Conservation (phyloP, 1,140 invertebrate species). For the Augochlora pura region DNA sequence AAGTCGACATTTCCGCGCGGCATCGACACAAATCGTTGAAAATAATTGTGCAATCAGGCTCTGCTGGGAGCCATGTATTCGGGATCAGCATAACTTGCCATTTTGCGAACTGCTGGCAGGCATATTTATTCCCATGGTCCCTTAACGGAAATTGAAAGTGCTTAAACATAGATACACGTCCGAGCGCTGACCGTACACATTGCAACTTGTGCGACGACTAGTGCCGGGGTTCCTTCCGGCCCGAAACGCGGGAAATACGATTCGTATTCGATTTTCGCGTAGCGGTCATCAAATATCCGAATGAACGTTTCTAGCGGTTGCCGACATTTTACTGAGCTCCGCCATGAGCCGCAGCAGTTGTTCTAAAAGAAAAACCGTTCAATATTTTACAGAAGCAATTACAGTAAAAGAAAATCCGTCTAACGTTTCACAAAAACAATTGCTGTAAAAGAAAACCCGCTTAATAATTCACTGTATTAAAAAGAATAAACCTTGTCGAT, state of each 20-base stretch:
- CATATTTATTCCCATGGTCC: conserved; percentile 41
- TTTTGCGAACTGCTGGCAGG: not conserved
- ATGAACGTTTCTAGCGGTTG: not conserved
- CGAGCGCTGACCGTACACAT: conserved; percentile 7
- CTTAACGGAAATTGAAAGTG: conserved; percentile 61
- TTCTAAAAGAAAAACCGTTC: too few species aligned
- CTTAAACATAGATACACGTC: conserved; percentile 53
- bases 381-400: too few species aligned
- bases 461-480: too few species aligned
- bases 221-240: conserved; percentile 49
- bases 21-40: too few species aligned
- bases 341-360: too few species aligned
- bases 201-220: conserved; percentile 37
- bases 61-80: not conserved
- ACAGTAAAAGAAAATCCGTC: too few species aligned
- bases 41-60: too few species aligned
- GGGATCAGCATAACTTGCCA: not conserved
- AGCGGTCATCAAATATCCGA: not conserved
- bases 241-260: conserved; percentile 41
- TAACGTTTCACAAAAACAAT: too few species aligned
- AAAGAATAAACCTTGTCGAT: too few species aligned
- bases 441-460: too few species aligned
- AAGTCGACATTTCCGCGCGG: too few species aligned
- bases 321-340: too few species aligned
- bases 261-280: conserved; percentile 50